Conservation (phyloP, 2,113 vertebrate genomes). For the Chelonoidis abingdonii region DNA sequence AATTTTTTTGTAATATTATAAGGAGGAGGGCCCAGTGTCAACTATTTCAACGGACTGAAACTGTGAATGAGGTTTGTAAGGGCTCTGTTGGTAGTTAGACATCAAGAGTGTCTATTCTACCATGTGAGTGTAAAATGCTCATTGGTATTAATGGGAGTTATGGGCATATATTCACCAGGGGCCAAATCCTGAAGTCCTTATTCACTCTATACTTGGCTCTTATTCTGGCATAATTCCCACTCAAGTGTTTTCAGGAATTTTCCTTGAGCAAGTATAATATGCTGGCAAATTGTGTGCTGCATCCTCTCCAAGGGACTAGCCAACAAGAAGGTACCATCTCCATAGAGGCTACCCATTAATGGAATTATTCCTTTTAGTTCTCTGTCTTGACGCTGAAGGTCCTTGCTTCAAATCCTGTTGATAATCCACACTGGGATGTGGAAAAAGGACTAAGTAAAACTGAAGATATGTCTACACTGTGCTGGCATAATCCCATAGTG, state of each 20-base stretch:
- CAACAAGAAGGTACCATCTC: background rate
- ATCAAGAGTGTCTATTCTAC: background rate
- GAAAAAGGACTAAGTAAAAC: background rate
- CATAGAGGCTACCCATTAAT: background rate
- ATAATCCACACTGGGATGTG: background rate
- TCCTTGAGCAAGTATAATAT: background rate
- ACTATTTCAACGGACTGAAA: background rate
- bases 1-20: background rate
- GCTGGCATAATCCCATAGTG: too few species aligned
- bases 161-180: background rate
- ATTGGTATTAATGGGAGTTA: background rate
- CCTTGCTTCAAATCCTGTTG: background rate
- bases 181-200: background rate
- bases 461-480: background rate
- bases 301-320: background rate
- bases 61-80: background rate
- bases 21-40: background rate
- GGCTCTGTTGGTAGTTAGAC: accelerated
- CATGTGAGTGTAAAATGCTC: background rate
- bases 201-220: background rate
- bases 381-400: background rate
- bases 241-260: background rate
- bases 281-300: background rate
- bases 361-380: background rate
- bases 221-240: background rate